Percentiles rank a stretch among this genome's conserved stretches.
Conservation (phyloP, 2,888 invertebrate species). For the Drosophila testacea region DNA sequence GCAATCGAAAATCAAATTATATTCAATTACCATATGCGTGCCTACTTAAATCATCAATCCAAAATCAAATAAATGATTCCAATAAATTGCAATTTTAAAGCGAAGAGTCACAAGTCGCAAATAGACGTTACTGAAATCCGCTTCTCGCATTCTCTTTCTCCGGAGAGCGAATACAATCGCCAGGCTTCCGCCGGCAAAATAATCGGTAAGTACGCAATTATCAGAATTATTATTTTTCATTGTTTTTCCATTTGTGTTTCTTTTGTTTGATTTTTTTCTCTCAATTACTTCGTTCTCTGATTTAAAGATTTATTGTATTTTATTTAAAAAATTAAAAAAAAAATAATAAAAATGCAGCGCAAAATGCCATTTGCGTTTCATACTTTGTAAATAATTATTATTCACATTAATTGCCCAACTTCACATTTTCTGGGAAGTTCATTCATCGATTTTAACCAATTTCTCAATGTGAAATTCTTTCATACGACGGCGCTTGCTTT, state of each 20-base stretch:
- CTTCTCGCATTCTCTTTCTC: conserved; percentile 44
- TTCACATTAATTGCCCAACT: conserved; percentile 24
- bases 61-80: conserved; percentile 57
- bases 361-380: conserved; percentile 50
- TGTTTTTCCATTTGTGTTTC: conserved; percentile 42
- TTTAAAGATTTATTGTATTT: conserved; percentile 31
- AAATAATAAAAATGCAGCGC: conserved; percentile 39
- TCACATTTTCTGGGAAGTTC: conserved; percentile 37
- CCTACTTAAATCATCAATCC: conserved; percentile 36
- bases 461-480: conserved; percentile 54
- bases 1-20: conserved; percentile 40
- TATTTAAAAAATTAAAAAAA: not conserved
- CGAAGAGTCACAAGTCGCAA: conserved; percentile 80
- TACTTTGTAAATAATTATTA: conserved; percentile 67
- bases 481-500: conserved; percentile 47
- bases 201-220: conserved; percentile 65
- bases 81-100: conserved; percentile 74
- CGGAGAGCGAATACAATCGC: conserved; percentile 32
- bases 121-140: conserved; percentile 79
- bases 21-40: conserved; percentile 45
- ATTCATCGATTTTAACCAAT: conserved; percentile 40
- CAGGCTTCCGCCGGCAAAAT: conserved; percentile 43
- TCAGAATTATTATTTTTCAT: conserved; percentile 7
- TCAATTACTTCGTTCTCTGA: conserved; percentile 44
- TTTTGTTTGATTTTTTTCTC: conserved; percentile 31